A percentile compares a stretch with the other conserved stretches of the same genome.
phyloP scores from a whole-genome alignment of 1,140 invertebrate genomes.

The Prorops nasuta region DNA sequence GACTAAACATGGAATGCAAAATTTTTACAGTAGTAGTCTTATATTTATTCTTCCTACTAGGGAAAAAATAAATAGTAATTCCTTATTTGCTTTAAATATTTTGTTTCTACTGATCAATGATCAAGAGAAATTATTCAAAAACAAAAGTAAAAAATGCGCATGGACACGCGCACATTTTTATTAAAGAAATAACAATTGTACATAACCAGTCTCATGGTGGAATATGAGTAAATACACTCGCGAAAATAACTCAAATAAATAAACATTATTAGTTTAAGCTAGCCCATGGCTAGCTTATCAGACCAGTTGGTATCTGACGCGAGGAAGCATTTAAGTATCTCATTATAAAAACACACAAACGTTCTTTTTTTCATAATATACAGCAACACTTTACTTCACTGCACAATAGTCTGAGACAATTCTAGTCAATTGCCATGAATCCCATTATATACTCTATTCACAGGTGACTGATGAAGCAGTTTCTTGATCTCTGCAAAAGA shows the following conservation, averaged over 20 bases:
- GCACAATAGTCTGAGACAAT: slow-evolving; percentile 8
- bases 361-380: slow-evolving; percentile 3
- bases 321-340: slow-evolving; percentile 11
- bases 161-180: too few relatives aligned
- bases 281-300: slow-evolving; percentile 12
- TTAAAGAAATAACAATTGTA: slow-evolving; percentile 11
- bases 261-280: background rate
- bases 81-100: slow-evolving; percentile 25
- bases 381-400: slow-evolving; percentile 14
- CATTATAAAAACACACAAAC: slow-evolving; percentile 21
- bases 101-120: slow-evolving; percentile 14
- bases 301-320: slow-evolving; percentile 10
- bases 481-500: slow-evolving; percentile 67
- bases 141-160: too few relatives aligned
- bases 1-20: slow-evolving; percentile 16
- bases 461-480: slow-evolving; percentile 67
- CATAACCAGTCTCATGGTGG: slow-evolving; percentile 9
- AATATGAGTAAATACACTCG: background rate
- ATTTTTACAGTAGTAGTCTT: background rate
- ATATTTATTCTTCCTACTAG: slow-evolving; percentile 10
- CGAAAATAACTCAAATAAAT: background rate
- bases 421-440: slow-evolving; percentile 59
- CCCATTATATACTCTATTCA: slow-evolving; percentile 75
- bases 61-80: slow-evolving; percentile 25
- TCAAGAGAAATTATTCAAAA: slow-evolving; percentile 5